Conservation (phyloP, 2,113 vertebrate genomes). For the Nothocercus julius region DNA sequence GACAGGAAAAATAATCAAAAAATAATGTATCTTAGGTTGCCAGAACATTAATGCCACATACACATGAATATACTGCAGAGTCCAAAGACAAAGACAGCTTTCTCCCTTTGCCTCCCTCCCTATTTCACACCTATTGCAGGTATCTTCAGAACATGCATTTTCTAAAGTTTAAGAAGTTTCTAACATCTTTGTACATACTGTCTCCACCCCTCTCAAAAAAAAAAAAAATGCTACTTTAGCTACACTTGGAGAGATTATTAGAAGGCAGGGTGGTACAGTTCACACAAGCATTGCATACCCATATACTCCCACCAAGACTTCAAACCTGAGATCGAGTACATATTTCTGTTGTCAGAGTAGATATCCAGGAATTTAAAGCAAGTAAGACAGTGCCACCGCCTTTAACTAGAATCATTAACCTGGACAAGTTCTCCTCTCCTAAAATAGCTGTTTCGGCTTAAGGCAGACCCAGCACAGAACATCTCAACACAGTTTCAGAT, state of each 20-base stretch:
- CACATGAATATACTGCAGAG: neutral
- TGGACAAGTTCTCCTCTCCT: neutral
- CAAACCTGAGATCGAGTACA: neutral
- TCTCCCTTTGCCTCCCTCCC: neutral
- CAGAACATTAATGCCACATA: neutral
- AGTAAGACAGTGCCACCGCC: neutral
- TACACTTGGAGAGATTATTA: neutral
- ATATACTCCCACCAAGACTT: neutral
- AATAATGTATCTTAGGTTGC: neutral
- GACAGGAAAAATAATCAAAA: neutral
- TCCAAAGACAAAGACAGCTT: neutral
- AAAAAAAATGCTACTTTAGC: neutral
- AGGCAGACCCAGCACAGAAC: neutral
- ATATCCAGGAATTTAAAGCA: conserved; percentile 8
- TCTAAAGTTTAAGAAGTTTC: neutral
- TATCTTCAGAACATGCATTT: neutral
- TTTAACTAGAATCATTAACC: neutral
- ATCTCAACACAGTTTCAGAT: neutral
- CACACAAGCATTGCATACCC: neutral
- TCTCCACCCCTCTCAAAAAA: neutral
- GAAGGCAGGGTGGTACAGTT: neutral
- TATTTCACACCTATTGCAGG: neutral
- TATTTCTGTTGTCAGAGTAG: conserved; percentile 14
- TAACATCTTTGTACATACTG: neutral
- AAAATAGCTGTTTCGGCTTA: neutral